Percentiles rank a stretch among this genome's conserved stretches.
phyloP scores from a whole-genome alignment of 2,113 vertebrate species.

The Laterallus jamaicensis region DNA sequence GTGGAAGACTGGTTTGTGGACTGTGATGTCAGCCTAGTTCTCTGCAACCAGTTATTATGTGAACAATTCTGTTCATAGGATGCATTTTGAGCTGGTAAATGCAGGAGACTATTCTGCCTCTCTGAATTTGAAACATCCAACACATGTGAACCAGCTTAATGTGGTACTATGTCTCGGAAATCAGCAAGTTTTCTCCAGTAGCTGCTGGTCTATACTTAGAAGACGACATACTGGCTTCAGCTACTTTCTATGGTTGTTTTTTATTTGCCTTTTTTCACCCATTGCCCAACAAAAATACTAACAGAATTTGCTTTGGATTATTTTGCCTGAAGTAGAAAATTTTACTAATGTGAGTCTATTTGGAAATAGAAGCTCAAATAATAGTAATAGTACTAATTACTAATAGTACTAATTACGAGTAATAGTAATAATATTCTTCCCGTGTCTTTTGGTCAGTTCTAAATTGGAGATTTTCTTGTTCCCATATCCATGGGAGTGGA shows the following conservation, averaged over 20 bases:
- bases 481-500: neutral
- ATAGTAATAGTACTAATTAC: neutral
- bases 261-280: neutral
- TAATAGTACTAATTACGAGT: too few relatives aligned
- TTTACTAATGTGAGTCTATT: conserved; percentile 61
- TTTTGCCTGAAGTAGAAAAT: conserved; percentile 59
- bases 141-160: neutral
- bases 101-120: neutral
- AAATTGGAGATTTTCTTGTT: neutral
- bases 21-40: neutral
- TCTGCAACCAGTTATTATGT: neutral
- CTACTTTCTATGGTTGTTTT: neutral
- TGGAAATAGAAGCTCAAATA: conserved; percentile 67
- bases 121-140: neutral
- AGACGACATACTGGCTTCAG: neutral
- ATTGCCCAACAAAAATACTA: neutral
- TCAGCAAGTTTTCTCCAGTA: neutral
- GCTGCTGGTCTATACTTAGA: neutral
- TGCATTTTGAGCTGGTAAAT: neutral
- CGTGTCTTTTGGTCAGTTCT: neutral
- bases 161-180: neutral
- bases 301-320: neutral
- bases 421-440: neutral
- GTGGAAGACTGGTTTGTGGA: neutral
- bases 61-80: neutral